These are phyloP conservation scores for Triplophysa dalaica DNA, from an alignment of 2,113 vertebrate genomes.

Conservation along the genomic window DNA sequence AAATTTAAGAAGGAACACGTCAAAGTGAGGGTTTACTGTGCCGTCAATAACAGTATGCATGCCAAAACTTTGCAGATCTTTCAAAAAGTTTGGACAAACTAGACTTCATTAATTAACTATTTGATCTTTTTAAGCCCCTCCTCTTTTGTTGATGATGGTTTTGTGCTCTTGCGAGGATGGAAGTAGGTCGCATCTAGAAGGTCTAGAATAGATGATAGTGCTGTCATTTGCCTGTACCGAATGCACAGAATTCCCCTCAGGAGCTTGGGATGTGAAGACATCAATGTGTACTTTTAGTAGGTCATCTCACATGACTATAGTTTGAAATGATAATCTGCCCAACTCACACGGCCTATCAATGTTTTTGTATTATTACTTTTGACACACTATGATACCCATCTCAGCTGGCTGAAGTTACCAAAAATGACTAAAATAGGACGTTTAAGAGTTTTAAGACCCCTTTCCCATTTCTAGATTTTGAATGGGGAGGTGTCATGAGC, in stretches of 20 bases:
- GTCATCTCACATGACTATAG: slow-evolving; percentile 17
- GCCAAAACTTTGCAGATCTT: too few species aligned
- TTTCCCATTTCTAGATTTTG: neutral
- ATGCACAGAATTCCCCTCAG: neutral
- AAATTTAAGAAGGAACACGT: too few species aligned
- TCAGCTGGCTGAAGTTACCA: neutral
- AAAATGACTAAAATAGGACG: neutral
- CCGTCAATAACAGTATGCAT: too few species aligned
- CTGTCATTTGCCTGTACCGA: neutral
- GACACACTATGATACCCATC: too few species aligned
- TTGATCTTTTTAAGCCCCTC: too few species aligned
- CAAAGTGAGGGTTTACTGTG: too few species aligned
- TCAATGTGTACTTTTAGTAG: neutral
- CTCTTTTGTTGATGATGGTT: neutral
- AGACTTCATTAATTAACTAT: too few species aligned
- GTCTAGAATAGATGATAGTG: neutral
- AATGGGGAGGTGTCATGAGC: neutral
- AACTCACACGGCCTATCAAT: too few species aligned
- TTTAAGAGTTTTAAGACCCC: neutral
- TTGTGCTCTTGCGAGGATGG: neutral
- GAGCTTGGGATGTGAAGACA: neutral
- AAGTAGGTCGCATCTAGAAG: slow-evolving; percentile 8
- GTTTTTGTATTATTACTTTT: too few species aligned
- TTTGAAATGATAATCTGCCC: neutral
- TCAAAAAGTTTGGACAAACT: too few species aligned